Percentiles rank a stretch among this genome's conserved stretches.
These are phyloP conservation scores for Scolopax mira DNA, from an alignment of 2,113 vertebrate genomes.

Conservation along the genomic window DNA sequence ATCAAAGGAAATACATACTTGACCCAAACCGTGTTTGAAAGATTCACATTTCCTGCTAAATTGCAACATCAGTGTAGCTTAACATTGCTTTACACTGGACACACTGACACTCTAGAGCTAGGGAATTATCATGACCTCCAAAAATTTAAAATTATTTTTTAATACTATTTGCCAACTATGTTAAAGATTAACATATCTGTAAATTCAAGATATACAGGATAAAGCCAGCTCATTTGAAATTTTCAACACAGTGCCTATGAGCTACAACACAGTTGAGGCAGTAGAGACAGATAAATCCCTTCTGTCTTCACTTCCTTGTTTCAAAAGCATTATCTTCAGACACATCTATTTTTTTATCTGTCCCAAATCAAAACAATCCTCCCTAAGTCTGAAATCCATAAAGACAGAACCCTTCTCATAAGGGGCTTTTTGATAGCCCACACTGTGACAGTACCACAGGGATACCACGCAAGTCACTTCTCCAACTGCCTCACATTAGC, in stretches of 20 bases:
- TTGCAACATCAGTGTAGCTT: neutral
- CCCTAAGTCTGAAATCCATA: neutral
- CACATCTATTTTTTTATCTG: neutral
- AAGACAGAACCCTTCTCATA: neutral
- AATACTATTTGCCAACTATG: neutral
- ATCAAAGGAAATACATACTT: constrained; percentile 12
- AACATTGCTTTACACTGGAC: neutral
- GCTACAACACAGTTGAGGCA: neutral
- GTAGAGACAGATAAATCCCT: neutral
- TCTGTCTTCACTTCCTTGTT: neutral
- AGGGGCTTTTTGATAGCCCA: neutral
- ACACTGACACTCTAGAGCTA: neutral
- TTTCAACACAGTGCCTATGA: neutral
- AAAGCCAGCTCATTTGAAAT: neutral
- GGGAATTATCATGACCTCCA: neutral
- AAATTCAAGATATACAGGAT: neutral
- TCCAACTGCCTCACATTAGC: neutral
- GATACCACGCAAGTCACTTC: neutral
- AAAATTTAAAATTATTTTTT: neutral
- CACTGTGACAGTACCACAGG: neutral
- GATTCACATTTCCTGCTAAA: neutral
- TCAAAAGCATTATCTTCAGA: neutral
- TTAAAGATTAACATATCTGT: neutral
- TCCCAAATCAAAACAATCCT: neutral
- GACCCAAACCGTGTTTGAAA: neutral